A percentile compares a stretch with the other conserved stretches of the same genome.
phyloP scores from a whole-genome alignment of 2,113 vertebrate genomes.

The Petaurus breviceps region DNA sequence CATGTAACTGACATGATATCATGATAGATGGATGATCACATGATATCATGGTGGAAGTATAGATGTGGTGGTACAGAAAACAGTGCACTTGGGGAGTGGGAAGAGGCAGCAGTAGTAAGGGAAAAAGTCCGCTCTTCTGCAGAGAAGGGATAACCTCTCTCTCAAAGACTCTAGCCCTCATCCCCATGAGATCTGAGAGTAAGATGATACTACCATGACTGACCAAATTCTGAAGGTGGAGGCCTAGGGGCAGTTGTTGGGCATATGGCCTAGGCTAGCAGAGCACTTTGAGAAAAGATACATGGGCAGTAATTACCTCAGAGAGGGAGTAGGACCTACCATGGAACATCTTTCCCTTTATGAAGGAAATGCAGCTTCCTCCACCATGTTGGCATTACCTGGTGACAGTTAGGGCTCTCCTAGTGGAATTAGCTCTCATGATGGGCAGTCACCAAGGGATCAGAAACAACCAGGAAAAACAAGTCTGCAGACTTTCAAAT shows the following conservation, averaged over 20 bases:
- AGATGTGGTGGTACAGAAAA: neutral
- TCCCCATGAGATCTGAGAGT: neutral
- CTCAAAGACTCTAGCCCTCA: neutral
- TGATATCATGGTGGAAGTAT: neutral
- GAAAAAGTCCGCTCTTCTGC: neutral
- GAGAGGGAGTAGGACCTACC: neutral
- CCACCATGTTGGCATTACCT: neutral
- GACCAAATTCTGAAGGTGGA: neutral
- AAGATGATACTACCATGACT: neutral
- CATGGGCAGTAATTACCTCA: neutral
- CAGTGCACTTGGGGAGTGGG: no score
- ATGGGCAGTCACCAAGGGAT: neutral
- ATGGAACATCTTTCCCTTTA: neutral
- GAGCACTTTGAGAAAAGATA: neutral
- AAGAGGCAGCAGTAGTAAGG: neutral
- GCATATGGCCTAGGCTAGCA: neutral
- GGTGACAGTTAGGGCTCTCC: neutral
- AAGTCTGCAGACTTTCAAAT: neutral
- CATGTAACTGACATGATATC: neutral
- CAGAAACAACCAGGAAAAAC: neutral
- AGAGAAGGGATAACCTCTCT: no score
- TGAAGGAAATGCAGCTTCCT: neutral
- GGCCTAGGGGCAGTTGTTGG: neutral
- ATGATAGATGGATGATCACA: no score
- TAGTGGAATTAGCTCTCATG: neutral